phyloP scores from a whole-genome alignment of 2,888 invertebrate species.

The Heliconius ethilla region DNA sequence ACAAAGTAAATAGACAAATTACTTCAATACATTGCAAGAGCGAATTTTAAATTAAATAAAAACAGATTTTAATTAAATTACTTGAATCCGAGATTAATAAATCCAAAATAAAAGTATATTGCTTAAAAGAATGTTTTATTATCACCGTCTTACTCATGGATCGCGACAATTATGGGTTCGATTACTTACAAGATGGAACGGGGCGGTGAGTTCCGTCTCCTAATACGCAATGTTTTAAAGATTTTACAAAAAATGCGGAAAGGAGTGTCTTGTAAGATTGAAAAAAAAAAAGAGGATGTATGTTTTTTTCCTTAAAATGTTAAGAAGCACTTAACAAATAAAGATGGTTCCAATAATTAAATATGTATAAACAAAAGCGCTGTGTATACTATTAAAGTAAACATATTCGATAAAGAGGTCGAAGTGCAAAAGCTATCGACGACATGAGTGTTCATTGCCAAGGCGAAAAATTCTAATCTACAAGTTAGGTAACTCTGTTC shows the following conservation, averaged over 20 bases:
- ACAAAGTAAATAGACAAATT: background rate
- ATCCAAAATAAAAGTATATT: background rate
- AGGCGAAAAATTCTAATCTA: constrained; percentile 24
- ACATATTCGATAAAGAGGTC: constrained; percentile 17
- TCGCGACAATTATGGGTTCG: too few species aligned
- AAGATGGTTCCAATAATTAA: background rate
- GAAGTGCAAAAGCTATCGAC: constrained; percentile 15
- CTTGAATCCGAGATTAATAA: background rate
- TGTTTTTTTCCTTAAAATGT: background rate
- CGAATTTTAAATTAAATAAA: background rate
- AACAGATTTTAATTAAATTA: background rate
- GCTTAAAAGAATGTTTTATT: too few species aligned
- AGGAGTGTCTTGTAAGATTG: background rate
- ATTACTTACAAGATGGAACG: background rate
- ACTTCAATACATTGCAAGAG: background rate
- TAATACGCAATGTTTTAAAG: background rate
- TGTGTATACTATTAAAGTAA: background rate
- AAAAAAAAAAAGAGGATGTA: background rate
- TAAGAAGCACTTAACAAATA: background rate
- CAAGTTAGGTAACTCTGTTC: constrained; percentile 13
- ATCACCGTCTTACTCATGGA: too few species aligned
- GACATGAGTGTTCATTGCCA: constrained; percentile 25
- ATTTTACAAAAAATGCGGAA: background rate
- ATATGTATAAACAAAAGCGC: constrained; percentile 17
- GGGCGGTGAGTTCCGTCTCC: background rate